These are phyloP conservation scores for Chelonus formosanus DNA, from an alignment of 2,888 invertebrate genomes.

Conservation along the genomic window DNA sequence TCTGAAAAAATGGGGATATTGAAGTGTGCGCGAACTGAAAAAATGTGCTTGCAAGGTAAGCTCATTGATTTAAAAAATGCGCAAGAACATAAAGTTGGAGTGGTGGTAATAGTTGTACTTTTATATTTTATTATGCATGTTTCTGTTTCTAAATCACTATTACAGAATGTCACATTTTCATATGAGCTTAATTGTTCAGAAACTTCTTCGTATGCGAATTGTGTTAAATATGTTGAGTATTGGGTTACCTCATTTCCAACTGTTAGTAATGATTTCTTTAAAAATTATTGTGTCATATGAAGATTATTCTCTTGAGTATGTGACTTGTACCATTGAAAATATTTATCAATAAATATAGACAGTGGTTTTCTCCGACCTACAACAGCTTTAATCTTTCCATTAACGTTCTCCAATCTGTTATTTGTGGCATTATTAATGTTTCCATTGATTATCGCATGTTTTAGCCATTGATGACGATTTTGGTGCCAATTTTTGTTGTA, in stretches of 20 bases:
- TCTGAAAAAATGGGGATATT: background rate
- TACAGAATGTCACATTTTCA: no score
- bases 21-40: background rate
- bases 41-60: conserved; percentile 12
- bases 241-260: conserved; percentile 5
- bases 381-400: conserved; percentile 24
- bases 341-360: conserved; percentile 3
- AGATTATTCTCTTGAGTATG: conserved; percentile 23
- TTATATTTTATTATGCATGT: no score
- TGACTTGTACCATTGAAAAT: conserved; percentile 18
- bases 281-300: conserved; percentile 1
- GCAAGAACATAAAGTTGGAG: conserved; percentile 13
- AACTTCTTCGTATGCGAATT: background rate
- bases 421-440: conserved; percentile 26
- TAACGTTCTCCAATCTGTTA: conserved; percentile 23
- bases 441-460: conserved; percentile 14
- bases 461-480: conserved; percentile 19
- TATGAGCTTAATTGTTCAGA: no score
- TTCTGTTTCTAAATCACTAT: no score
- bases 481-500: conserved; percentile 27
- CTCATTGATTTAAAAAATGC: conserved; percentile 1
- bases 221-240: conserved; percentile 11
- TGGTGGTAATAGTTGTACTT: no score
- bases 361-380: conserved; percentile 13
- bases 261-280: background rate